Base-by-base conservation (phyloP, 92 coral and sea anemone genomes). In the Blastomussa wellsi region DNA sequence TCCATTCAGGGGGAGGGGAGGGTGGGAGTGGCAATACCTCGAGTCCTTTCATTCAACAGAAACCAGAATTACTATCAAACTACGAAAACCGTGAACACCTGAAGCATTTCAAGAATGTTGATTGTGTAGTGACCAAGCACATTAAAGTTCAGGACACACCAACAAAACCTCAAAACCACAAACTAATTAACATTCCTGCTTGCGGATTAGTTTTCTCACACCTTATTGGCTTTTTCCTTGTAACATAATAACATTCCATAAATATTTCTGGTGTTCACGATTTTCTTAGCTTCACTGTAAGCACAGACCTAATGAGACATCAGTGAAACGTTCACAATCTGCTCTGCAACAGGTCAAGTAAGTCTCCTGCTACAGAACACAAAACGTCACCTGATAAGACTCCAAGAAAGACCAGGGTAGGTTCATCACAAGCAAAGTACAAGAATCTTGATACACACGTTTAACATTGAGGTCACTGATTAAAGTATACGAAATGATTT, bases 361-460 rank as follows among this genome's bases (percentile, higher is more conserved):
- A 76, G 77, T 65, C 85, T 59, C 83, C 83, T 7, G 48, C 88
- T 67, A 95, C 85, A 78, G 98, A 94, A 20, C 90, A 91, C 89
- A 83, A 88, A 69, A 94, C 98, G 31, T 92, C 94, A 20, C 93
- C 93, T 26, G 62, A 82, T n/a, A 80, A 35, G 77, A 5, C 85
- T 32, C 26, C 72, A 72, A 69, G 71, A 60, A 74, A 51, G 20
- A 69, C 62, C 39, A 86, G 92, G 62, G 92, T 89, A 80, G 64
- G 86, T 77, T 33, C 14, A 41, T 16, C 12, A 42, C 5, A 51
- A 75, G 14, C 31, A 37, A 41, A 35, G 79, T 47, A 15, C 48
- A 20, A 1, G 10, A 10, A 32, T 29, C n/a, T 55, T 55, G n/a
- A 55, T 22, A 20, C 20, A 22, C 6, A 20, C 57, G 2, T 17